Evolutionary conservation across 2,888 invertebrate genomes (phyloP).

Genomic region (Lampropteryx suffumata): DNA sequence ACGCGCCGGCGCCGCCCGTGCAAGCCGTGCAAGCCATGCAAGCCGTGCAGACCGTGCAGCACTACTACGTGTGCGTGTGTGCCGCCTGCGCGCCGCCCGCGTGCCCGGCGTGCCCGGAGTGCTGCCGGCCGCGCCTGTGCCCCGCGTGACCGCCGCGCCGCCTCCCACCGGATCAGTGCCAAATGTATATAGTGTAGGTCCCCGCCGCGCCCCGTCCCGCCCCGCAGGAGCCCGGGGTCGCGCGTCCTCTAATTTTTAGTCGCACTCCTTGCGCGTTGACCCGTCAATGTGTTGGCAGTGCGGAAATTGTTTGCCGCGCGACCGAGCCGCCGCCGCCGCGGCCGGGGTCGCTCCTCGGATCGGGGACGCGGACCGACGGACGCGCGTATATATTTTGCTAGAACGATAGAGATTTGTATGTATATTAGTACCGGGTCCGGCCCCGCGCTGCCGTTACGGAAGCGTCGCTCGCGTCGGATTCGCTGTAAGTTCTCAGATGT

Average conservation of each 20-base stretch:
- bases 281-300: conserved; percentile 76
- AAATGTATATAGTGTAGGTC: conserved; percentile 73
- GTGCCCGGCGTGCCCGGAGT: conserved; percentile 72
- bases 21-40: too few relatives aligned
- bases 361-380: conserved; percentile 14
- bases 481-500: conserved; percentile 17
- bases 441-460: conserved; percentile 11
- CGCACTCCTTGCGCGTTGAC: conserved; percentile 80
- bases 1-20: conserved; percentile 73
- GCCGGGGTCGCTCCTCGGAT: too few relatives aligned
- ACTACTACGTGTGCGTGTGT: conserved; percentile 65
- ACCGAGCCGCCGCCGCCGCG: conserved; percentile 36
- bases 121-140: conserved; percentile 57
- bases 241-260: conserved; percentile 58
- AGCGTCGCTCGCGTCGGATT: conserved; percentile 3
- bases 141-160: conserved; percentile 60
- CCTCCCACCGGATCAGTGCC: conserved; percentile 66
- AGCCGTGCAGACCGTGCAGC: conserved; percentile 17
- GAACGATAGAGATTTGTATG: conserved; percentile 38
- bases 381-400: conserved; percentile 31
- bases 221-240: too few relatives aligned
- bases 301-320: too few relatives aligned
- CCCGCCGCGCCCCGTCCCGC: conserved; percentile 33
- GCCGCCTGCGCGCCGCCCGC: conserved; percentile 68
- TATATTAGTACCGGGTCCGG: conserved; percentile 48